Base-by-base conservation (phyloP, 2,888 invertebrate species). In the Lordiphosa fenestrarum region DNA sequence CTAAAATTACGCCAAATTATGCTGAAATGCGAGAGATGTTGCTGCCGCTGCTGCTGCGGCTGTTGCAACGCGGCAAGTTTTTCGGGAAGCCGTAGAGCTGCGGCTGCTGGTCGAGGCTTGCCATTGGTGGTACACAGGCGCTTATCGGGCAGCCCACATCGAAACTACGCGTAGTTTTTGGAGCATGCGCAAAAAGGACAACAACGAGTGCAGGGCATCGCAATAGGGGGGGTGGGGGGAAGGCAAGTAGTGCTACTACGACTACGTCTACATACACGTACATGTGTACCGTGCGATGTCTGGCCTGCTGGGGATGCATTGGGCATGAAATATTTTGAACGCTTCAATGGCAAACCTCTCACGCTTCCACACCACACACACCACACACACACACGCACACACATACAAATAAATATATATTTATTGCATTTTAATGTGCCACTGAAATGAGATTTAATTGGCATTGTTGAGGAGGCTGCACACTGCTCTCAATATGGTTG, bases 401-500 rank as follows among this genome's bases (percentile, higher is more conserved):
- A 51, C 33, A 35, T 13, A 23, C 33, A 47, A 15, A 52, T 42
- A 42, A 30, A 53, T 33, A 55, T 64, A 61, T 73, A 63, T 73
- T 78, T 82, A 84, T 82, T 84, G 85, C 80, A 74, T 84, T 84
- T 84, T 78, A 78, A 84, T 84, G 76, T 78, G 83, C 69, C 80
- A 66, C 72, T 83, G 83, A 84, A 84, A 82, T 78, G 69, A 63
- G 59, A 78, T 84, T 77, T 84, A 84, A 77, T 84, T 77, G 77
- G 80, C 83, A 82, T 82, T 82, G 81, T 82, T 71, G 78, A 30
- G 41, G 52, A 15, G 42, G 25, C 36, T 40, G 66, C 66, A 75
- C 73, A 73, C 58, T 78, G 64, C 10, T 30, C 30, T 9, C 30
- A 10, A 30, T 30, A 30, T 30, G 9, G 30, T 3, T 30, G 7